Conservation (phyloP, 2,797 vertebrate genomes). For the Anabas testudineus region DNA sequence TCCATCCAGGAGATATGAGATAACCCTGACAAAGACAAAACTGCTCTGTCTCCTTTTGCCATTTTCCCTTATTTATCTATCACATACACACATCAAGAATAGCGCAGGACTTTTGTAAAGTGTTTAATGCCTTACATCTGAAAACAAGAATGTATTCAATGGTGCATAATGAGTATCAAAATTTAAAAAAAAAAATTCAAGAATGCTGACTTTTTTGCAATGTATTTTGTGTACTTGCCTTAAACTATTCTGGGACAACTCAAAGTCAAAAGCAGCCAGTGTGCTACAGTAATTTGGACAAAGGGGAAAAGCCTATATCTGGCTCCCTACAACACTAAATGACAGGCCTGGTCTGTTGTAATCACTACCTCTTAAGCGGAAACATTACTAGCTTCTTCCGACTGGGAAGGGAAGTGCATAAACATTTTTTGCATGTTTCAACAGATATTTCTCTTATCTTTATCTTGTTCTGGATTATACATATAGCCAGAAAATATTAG, state of each 20-base stretch:
- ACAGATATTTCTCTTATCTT: slow-evolving; percentile 28
- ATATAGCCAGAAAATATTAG: slow-evolving; percentile 12
- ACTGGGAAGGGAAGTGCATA: slow-evolving; percentile 33
- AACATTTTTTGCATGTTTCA: slow-evolving; percentile 43
- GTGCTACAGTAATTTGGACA: slow-evolving; percentile 52
- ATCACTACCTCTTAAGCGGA: slow-evolving; percentile 70
- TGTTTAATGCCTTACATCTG: no score
- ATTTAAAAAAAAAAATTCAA: slow-evolving; percentile 26
- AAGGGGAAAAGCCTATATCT: slow-evolving; percentile 54
- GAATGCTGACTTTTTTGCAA: neutral
- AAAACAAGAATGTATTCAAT: neutral
- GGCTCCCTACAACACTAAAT: slow-evolving; percentile 67
- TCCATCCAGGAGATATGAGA: slow-evolving; percentile 33
- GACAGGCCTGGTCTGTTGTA: slow-evolving; percentile 69
- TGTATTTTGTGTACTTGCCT: neutral
- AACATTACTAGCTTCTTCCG: slow-evolving; percentile 53
- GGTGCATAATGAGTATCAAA: neutral
- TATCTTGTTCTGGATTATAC: neutral
- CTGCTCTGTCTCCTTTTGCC: slow-evolving; percentile 11
- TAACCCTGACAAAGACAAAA: slow-evolving; percentile 24
- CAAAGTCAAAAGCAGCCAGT: slow-evolving; percentile 27
- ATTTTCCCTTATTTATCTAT: neutral
- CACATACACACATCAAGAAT: no score
- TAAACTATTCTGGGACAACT: slow-evolving; percentile 12
- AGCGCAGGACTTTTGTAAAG: no score